Conservation (phyloP, 1,140 invertebrate species). For the Myzus persicae region DNA sequence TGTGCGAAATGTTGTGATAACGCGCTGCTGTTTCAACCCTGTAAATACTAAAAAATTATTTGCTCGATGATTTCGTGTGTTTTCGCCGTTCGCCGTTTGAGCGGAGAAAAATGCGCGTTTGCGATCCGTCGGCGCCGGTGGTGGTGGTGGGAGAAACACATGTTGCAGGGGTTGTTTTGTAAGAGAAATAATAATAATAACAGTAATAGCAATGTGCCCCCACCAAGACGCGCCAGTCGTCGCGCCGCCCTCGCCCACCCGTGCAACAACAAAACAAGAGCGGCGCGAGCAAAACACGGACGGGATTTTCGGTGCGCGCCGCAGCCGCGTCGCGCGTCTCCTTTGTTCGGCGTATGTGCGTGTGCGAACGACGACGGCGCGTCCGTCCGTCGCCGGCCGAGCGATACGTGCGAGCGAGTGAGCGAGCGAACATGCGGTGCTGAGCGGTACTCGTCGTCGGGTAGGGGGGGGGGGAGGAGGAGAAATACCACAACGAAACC, state of each 20-base stretch:
- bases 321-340: constrained; percentile 25
- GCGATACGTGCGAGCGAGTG: not conserved
- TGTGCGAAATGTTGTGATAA: not conserved
- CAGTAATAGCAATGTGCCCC: not conserved
- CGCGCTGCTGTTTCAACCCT: not conserved
- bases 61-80: not conserved
- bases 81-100: not conserved
- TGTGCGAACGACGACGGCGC: not conserved
- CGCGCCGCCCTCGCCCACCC: not conserved
- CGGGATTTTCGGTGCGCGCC: constrained; percentile 40
- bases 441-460: not conserved
- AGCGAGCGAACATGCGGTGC: not conserved
- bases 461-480: not conserved
- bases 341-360: constrained; percentile 40
- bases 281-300: not conserved
- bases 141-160: constrained; percentile 3
- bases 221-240: not conserved
- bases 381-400: not conserved
- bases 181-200: not conserved
- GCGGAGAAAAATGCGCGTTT: not conserved
- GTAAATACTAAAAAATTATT: not conserved
- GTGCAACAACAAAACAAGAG: not conserved
- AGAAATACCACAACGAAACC: constrained; percentile 48
- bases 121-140: not conserved
- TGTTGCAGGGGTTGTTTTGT: constrained; percentile 53